Base-by-base conservation (phyloP, 2,797 vertebrate species). In the Helarctos malayanus region DNA sequence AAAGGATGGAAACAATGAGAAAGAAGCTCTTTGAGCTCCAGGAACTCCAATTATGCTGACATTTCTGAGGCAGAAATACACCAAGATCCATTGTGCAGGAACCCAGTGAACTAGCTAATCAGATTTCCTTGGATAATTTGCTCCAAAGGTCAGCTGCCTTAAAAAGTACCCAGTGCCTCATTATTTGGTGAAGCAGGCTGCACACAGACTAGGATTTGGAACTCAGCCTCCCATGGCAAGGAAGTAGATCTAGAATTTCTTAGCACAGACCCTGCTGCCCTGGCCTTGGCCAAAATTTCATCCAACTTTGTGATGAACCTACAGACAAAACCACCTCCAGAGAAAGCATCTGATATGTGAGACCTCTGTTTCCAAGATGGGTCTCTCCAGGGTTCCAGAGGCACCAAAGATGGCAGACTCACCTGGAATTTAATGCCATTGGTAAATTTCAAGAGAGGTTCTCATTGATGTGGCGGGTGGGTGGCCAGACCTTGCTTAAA, bases 111-210 rank as follows among this genome's bases (percentile, higher is more conserved):
- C 97, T 97, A 97, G 97, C 95, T 98, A 98, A 98, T 98, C 96
- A 98, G 94, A 98, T 98, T 97, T 98, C 97, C 97, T 96, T 97
- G 98, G 98, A 93, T 98, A 98, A 97, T 98, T 98, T 97, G 97
- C 90, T 97, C 95, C 98, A 98, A 97, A 97, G 97, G 97, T 97
- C 97, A 97, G 97, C 92, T 41, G 93, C 95, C 95, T 98, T 95
- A 93, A 96, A 93, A 97, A 97, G 86, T 90, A 87, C 92, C 93
- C 84, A 49, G 65, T 5, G 81, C 88, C 92, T 98, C 97, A 95
- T 97, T 97, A 98, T 79, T 83, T 0, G 4, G 57, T 80, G 69
- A 97, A 87, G 91, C 88, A 45, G 81, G 45, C 90, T 97, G 61
- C 87, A 73, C 79, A 41, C 0, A 0, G 65, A 47, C 57, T 84